These are phyloP conservation scores for Siderastrea siderea DNA, from an alignment of 92 coral and sea anemone species.

Conservation along the genomic window DNA sequence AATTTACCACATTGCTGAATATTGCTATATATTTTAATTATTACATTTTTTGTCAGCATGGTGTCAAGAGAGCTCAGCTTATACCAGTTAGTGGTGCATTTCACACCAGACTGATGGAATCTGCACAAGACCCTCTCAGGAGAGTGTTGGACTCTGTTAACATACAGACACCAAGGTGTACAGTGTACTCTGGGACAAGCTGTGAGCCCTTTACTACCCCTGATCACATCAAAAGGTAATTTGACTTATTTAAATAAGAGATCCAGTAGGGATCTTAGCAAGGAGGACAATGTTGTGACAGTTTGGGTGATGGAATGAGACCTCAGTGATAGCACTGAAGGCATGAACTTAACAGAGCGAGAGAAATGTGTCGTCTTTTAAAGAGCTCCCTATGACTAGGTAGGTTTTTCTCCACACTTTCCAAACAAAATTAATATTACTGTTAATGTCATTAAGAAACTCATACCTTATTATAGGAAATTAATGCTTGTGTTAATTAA, in stretches of 20 bases:
- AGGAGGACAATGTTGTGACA: too few species aligned
- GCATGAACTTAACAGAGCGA: too few species aligned
- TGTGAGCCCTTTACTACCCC: constrained; percentile 77
- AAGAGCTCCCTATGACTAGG: too few species aligned
- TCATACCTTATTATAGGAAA: too few species aligned
- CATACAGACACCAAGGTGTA: constrained; percentile 66
- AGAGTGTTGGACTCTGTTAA: constrained; percentile 63
- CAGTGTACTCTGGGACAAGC: constrained; percentile 92
- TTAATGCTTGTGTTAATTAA: too few species aligned
- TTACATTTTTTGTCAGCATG: constrained; percentile 69
- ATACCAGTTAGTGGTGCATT: constrained; percentile 98
- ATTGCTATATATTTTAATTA: not conserved
- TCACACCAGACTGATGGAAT: constrained; percentile 87
- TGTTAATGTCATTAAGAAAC: too few species aligned
- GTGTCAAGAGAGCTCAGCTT: constrained; percentile 75
- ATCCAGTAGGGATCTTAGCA: too few species aligned
- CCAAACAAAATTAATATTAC: too few species aligned
- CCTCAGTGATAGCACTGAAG: too few species aligned
- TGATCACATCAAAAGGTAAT: constrained; percentile 83
- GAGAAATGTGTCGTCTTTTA: too few species aligned
- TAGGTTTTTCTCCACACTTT: too few species aligned
- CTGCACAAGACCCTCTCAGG: constrained; percentile 81
- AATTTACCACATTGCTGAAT: not conserved
- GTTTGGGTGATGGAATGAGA: too few species aligned
- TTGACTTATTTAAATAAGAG: not conserved